phyloP scores from a whole-genome alignment of 2,113 vertebrate genomes.

The Phylloscopus trochiloides region DNA sequence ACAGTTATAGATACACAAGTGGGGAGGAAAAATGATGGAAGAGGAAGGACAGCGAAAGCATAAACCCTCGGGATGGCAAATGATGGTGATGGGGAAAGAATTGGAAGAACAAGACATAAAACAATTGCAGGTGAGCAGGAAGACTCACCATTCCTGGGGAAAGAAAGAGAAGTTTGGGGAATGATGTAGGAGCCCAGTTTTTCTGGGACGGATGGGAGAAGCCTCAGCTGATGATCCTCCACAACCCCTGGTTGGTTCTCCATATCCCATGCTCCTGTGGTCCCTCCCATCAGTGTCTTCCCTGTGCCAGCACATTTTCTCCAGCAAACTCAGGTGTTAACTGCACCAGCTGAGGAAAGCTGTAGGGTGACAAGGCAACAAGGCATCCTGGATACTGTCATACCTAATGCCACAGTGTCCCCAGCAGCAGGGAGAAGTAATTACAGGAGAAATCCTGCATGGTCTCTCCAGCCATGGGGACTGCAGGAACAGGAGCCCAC shows the following conservation, averaged over 20 bases:
- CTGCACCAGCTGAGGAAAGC: not conserved
- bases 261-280: not conserved
- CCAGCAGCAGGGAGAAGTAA: conserved; percentile 53
- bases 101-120: not conserved
- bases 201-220: not conserved
- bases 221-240: not conserved
- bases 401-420: conserved; percentile 52
- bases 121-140: not conserved
- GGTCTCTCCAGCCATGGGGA: not conserved
- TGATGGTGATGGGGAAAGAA: not conserved
- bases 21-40: not conserved
- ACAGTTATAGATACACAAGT: rapidly evolving
- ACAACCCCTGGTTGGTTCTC: not conserved
- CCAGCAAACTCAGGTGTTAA: not conserved
- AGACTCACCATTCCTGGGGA: not conserved
- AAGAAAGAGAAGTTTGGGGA: not conserved
- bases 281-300: not conserved
- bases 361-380: not conserved
- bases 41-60: not conserved
- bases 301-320: not conserved
- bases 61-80: not conserved
- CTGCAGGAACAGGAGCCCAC: not conserved
- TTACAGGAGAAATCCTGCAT: not conserved
- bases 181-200: not conserved
- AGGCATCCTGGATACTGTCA: not conserved